Evolutionary conservation across 2,888 invertebrate species (phyloP).

Genomic region (Drosophila hamatofila): DNA sequence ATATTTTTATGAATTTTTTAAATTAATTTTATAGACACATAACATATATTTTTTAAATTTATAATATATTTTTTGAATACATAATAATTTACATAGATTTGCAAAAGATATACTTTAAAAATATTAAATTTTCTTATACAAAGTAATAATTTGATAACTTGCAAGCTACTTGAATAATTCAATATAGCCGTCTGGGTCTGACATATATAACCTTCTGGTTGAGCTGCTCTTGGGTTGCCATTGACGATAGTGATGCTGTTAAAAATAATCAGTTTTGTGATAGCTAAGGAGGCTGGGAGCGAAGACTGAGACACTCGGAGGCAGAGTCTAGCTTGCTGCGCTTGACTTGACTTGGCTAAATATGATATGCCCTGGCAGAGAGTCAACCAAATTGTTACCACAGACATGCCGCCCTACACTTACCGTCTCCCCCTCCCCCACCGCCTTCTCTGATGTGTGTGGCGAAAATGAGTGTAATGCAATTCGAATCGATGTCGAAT

Average conservation of each 20-base stretch:
- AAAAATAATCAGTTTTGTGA: constrained; percentile 80
- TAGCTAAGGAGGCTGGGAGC: constrained; percentile 55
- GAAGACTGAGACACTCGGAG: constrained; percentile 17
- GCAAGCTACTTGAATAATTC: not conserved
- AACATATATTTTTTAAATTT: too few relatives aligned
- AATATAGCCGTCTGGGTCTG: constrained; percentile 8
- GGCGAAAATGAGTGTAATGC: constrained; percentile 70
- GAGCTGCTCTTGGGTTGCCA: constrained; percentile 55
- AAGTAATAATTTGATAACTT: not conserved
- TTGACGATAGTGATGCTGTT: constrained; percentile 78
- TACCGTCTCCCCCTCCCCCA: constrained; percentile 1
- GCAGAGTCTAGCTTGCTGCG: constrained; percentile 29
- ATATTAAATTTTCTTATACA: not conserved
- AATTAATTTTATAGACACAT: too few relatives aligned
- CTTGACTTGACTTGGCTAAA: constrained; percentile 62
- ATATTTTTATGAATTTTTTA: too few relatives aligned
- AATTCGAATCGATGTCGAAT: constrained; percentile 61
- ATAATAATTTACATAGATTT: too few relatives aligned
- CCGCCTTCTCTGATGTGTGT: constrained; percentile 33
- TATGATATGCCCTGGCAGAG: constrained; percentile 74
- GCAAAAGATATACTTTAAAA: too few relatives aligned
- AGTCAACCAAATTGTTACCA: constrained; percentile 77
- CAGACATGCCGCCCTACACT: constrained; percentile 42
- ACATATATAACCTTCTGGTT: constrained; percentile 23
- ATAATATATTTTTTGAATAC: too few relatives aligned